Evolutionary conservation across 1,140 invertebrate genomes (phyloP).

Genomic region (Drosophila jambulina): DNA sequence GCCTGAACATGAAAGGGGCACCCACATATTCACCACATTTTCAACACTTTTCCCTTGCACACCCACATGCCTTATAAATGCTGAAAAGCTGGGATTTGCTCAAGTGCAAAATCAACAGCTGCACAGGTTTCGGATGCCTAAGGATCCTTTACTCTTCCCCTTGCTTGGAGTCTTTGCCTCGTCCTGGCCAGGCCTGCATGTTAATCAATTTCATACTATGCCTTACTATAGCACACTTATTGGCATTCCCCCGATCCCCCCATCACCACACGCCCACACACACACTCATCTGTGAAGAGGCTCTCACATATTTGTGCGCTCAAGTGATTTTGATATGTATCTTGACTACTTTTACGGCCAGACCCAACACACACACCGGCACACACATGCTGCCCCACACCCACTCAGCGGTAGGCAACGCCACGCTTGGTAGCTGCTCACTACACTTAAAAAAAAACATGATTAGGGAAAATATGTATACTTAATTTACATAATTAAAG

Average conservation of each 20-base stretch:
- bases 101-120: conserved; percentile 66
- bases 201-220: conserved; percentile 69
- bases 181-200: conserved; percentile 33
- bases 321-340: conserved; percentile 70
- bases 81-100: conserved; percentile 39
- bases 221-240: conserved; percentile 68
- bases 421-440: conserved; percentile 32
- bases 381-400: neutral
- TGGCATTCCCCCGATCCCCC: conserved; percentile 34
- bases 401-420: conserved; percentile 25
- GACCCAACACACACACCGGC: conserved; percentile 34
- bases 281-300: conserved; percentile 22
- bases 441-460: conserved; percentile 16
- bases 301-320: conserved; percentile 57
- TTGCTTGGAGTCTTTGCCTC: conserved; percentile 4
- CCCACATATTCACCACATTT: neutral
- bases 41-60: neutral
- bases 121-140: conserved; percentile 34
- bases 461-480: neutral
- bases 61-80: neutral
- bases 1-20: conserved; percentile 20
- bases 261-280: conserved; percentile 16
- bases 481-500: too few species aligned
- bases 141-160: neutral
- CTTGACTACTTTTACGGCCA: conserved; percentile 52